These are phyloP conservation scores for Sinonovacula constricta DNA, from an alignment of 1,140 invertebrate genomes.

Conservation along the genomic window DNA sequence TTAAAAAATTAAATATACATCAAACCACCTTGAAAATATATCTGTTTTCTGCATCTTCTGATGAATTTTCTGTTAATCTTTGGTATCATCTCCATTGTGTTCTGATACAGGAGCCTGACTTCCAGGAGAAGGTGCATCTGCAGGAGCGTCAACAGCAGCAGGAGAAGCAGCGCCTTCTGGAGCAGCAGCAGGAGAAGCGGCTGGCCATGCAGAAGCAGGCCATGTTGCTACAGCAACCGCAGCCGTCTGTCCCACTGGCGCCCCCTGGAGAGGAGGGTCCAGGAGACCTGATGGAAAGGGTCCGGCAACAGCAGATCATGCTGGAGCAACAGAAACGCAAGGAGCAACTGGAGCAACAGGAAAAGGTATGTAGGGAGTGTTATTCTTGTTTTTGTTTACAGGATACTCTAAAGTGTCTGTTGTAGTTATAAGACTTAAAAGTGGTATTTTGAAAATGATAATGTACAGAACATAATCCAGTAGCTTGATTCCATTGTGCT, in stretches of 20 bases:
- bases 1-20: no score
- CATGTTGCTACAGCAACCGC: conserved; percentile 45
- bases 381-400: not conserved
- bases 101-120: conserved; percentile 45
- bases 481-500: no score
- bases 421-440: not conserved
- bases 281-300: conserved; percentile 69
- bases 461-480: no score
- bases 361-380: conserved; percentile 51
- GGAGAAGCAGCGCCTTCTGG: conserved; percentile 46
- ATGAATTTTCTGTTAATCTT: no score
- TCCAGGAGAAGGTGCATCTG: conserved; percentile 54
- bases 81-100: no score
- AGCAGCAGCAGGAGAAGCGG: conserved; percentile 48
- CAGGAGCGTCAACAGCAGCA: conserved; percentile 41
- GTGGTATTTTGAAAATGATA: no score
- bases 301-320: conserved; percentile 70
- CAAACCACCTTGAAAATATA: no score
- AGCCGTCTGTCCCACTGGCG: conserved; percentile 9
- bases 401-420: not conserved
- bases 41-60: no score
- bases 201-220: conserved; percentile 57
- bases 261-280: conserved; percentile 31
- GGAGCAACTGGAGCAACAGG: conserved; percentile 58
- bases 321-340: conserved; percentile 69